A percentile compares a stretch with the other conserved stretches of the same genome.
Conservation (phyloP, 2,113 vertebrate species). For the Helogale parvula region DNA sequence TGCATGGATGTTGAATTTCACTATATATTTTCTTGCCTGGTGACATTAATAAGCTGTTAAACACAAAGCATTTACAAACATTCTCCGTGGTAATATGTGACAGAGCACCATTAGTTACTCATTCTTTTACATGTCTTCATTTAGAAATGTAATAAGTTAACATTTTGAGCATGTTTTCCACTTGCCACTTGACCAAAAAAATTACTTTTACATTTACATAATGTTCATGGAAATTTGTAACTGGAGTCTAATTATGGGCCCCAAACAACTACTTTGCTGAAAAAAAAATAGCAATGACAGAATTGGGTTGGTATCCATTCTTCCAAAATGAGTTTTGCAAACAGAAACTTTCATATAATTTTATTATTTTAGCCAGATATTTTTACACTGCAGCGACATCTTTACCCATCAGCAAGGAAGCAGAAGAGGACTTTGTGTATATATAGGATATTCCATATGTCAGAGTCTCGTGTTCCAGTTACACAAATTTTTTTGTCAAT, state of each 20-base stretch:
- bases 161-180: constrained; percentile 44
- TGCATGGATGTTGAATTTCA: constrained; percentile 37
- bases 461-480: not conserved
- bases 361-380: not conserved
- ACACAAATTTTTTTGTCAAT: not conserved
- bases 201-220: constrained; percentile 29
- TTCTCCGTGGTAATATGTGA: not conserved
- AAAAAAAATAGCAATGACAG: constrained; percentile 53
- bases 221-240: constrained; percentile 42
- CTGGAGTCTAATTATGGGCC: not conserved
- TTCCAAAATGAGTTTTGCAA: constrained; percentile 55
- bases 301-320: constrained; percentile 44
- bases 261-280: constrained; percentile 50
- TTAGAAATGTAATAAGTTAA: constrained; percentile 50
- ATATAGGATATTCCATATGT: not conserved
- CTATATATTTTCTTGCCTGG: constrained; percentile 29
- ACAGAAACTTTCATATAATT: constrained; percentile 21
- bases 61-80: constrained; percentile 15
- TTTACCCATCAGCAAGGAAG: not conserved
- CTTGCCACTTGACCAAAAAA: constrained; percentile 21
- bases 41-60: constrained; percentile 44
- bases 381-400: not conserved
- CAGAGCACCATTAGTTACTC: not conserved
- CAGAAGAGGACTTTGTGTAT: not conserved
- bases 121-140: constrained; percentile 11